Percentiles rank a stretch among this genome's conserved stretches.
These are phyloP conservation scores for Hydrotaea diabolus DNA, from an alignment of 2,888 invertebrate genomes.

Conservation along the genomic window DNA sequence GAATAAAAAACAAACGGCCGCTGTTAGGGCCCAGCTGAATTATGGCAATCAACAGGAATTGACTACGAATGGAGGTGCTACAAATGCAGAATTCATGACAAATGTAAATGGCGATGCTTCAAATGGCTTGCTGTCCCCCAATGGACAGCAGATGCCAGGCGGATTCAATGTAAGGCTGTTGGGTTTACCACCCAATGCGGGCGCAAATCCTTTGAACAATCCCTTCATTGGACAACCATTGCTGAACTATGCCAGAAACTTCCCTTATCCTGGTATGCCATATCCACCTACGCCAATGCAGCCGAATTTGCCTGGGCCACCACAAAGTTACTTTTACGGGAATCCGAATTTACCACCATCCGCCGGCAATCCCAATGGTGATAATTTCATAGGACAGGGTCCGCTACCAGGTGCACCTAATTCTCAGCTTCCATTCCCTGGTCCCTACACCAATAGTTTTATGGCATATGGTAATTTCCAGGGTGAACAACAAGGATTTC, in stretches of 20 bases:
- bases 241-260: constrained; percentile 43
- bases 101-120: neutral
- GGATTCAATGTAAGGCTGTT: neutral
- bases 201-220: neutral
- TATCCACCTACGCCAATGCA: neutral
- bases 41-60: neutral
- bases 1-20: constrained; percentile 8
- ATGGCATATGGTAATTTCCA: constrained; percentile 6
- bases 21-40: neutral
- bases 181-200: neutral
- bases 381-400: neutral
- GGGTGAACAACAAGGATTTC: neutral
- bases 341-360: neutral
- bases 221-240: constrained; percentile 3
- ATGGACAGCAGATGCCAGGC: neutral
- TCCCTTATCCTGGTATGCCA: constrained; percentile 30
- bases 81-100: neutral
- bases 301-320: neutral
- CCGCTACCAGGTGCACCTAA: neutral
- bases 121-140: neutral
- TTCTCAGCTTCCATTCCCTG: neutral
- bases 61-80: no score
- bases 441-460: constrained; percentile 15
- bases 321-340: constrained; percentile 4
- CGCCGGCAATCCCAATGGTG: neutral